Percentiles rank a stretch among this genome's conserved stretches.
These are phyloP conservation scores for Tauraco erythrolophus DNA, from an alignment of 2,113 vertebrate species.

Conservation along the genomic window DNA sequence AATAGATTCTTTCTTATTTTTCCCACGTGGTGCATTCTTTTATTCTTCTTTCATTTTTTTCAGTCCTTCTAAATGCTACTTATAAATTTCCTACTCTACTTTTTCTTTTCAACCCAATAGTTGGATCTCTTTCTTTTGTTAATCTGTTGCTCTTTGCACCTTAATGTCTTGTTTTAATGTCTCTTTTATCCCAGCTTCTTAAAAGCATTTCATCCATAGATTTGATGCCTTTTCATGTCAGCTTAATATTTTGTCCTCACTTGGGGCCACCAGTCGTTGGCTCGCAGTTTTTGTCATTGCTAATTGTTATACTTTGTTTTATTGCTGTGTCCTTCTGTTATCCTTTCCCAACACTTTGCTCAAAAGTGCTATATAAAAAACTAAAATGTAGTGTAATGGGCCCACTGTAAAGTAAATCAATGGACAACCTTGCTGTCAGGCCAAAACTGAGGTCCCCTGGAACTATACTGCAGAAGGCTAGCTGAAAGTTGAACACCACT, in stretches of 20 bases:
- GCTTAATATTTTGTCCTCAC: neutral
- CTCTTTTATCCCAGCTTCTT: neutral
- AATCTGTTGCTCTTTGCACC: neutral
- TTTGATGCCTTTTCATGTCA: neutral
- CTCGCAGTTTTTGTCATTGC: neutral
- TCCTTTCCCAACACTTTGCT: neutral
- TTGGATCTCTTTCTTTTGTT: neutral
- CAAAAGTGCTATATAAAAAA: conserved; percentile 18
- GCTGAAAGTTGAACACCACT: neutral
- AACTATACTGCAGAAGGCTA: neutral
- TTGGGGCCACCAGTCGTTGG: neutral
- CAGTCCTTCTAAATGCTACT: neutral
- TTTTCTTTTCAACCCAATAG: neutral
- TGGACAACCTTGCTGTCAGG: neutral
- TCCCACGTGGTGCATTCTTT: neutral
- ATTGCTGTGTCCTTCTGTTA: conserved; percentile 25
- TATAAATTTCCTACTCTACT: neutral
- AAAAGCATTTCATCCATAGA: neutral
- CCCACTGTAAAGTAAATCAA: conserved; percentile 12
- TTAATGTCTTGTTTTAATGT: neutral
- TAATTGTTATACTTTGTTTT: conserved; percentile 30
- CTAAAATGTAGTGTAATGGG: neutral
- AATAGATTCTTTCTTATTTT: neutral
- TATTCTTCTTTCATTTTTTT: neutral
- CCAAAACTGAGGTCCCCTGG: neutral